phyloP scores from a whole-genome alignment of 2,797 vertebrate species.

The Cryptoprocta ferox region DNA sequence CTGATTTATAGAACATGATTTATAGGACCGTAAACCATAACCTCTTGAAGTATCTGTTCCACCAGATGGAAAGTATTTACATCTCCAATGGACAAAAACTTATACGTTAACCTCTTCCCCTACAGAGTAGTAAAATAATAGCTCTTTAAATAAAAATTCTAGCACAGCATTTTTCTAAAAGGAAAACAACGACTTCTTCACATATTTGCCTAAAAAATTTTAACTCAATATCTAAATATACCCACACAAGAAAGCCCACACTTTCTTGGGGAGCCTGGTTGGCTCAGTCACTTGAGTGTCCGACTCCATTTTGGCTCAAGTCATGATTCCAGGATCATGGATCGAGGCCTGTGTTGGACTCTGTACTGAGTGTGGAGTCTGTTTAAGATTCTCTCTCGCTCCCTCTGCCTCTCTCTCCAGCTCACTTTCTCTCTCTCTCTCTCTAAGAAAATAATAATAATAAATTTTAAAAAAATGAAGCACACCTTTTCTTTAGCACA shows the following conservation, averaged over 20 bases:
- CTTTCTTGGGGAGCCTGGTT: background rate
- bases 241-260: background rate
- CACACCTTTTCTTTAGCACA: background rate
- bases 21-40: background rate
- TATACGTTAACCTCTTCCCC: background rate
- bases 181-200: background rate
- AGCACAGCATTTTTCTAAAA: background rate
- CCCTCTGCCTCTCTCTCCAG: no score
- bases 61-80: background rate
- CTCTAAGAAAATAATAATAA: no score
- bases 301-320: no score
- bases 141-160: background rate
- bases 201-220: background rate
- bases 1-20: background rate
- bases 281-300: no score
- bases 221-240: background rate
- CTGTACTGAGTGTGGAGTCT: rapidly evolving
- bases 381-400: no score
- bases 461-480: background rate
- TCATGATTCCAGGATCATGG: no score
- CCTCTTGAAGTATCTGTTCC: background rate
- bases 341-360: no score
- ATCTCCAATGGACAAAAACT: background rate
- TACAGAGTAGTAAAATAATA: background rate
- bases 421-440: no score